Percentiles rank a stretch among this genome's conserved stretches.
Evolutionary conservation across 2,113 vertebrate species (phyloP).

Genomic region (cattle (Bos taurus)): DNA sequence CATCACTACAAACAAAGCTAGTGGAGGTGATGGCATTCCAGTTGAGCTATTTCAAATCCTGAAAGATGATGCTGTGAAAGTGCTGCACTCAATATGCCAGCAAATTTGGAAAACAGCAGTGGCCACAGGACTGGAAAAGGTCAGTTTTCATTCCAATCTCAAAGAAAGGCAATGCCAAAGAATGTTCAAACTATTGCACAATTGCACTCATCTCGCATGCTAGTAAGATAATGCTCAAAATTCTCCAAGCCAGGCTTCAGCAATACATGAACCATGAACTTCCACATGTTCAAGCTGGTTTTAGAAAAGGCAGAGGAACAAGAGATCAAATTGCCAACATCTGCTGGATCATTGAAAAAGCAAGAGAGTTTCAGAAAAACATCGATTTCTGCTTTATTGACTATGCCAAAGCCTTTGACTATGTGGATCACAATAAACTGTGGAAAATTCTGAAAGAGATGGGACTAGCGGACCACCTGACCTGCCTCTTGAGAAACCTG

Average conservation of each 20-base stretch:
- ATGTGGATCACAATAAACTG: neutral
- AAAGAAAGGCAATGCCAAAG: neutral
- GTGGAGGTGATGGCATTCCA: neutral
- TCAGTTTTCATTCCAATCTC: neutral
- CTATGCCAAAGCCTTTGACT: neutral
- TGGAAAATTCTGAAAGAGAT: neutral
- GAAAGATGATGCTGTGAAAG: neutral
- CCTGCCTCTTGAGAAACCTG: neutral
- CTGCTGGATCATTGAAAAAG: neutral
- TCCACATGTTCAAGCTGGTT: neutral
- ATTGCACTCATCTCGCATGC: neutral
- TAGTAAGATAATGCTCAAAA: neutral
- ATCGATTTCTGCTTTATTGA: neutral
- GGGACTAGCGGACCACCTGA: neutral
- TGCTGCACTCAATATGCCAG: neutral
- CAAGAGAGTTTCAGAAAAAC: neutral
- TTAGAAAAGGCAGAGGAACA: neutral
- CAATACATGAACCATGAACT: neutral
- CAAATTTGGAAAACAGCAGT: neutral
- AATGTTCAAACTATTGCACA: neutral
- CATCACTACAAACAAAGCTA: accelerated
- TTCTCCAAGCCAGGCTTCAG: neutral
- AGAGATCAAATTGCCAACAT: neutral
- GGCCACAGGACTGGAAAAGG: neutral
- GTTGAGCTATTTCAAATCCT: neutral